Conservation (phyloP, 1,140 invertebrate genomes). For the Lasaia peninsularis region DNA sequence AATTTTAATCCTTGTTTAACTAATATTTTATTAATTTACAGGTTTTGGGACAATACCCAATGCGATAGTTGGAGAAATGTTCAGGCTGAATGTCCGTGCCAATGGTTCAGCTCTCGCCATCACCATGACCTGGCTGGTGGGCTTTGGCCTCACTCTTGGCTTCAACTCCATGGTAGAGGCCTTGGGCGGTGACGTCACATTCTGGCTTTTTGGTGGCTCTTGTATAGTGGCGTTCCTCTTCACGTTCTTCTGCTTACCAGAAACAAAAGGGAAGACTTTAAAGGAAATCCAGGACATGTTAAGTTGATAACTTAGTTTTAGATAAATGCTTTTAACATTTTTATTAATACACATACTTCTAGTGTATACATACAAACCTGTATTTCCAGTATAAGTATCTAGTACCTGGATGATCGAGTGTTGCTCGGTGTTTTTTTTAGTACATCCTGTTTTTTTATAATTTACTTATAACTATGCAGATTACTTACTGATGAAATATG, state of each 20-base stretch:
- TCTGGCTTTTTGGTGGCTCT: conserved; percentile 86
- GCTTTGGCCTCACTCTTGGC: conserved; percentile 84
- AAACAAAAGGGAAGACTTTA: conserved; percentile 87
- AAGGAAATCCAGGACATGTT: conserved; percentile 85
- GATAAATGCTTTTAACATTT: no score
- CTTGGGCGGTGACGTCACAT: conserved; percentile 83
- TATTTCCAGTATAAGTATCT: no score
- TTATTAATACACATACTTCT: no score
- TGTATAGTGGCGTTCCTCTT: conserved; percentile 81
- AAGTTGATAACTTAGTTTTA: conserved; percentile 28
- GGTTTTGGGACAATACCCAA: conserved; percentile 85
- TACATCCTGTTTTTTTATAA: no score
- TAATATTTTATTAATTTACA: no score
- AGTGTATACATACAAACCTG: no score
- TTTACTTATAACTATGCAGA: no score
- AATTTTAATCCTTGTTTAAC: no score
- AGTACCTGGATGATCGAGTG: no score
- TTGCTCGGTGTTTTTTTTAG: no score
- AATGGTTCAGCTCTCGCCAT: conserved; percentile 81
- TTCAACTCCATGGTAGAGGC: conserved; percentile 79
- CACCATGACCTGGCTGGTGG: conserved; percentile 83
- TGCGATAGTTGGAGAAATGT: conserved; percentile 82
- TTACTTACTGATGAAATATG: no score
- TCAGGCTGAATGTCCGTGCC: conserved; percentile 81
- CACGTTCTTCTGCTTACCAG: conserved; percentile 82